Evolutionary conservation across 1,140 invertebrate genomes (phyloP).

Genomic region (Calliphora vicina): DNA sequence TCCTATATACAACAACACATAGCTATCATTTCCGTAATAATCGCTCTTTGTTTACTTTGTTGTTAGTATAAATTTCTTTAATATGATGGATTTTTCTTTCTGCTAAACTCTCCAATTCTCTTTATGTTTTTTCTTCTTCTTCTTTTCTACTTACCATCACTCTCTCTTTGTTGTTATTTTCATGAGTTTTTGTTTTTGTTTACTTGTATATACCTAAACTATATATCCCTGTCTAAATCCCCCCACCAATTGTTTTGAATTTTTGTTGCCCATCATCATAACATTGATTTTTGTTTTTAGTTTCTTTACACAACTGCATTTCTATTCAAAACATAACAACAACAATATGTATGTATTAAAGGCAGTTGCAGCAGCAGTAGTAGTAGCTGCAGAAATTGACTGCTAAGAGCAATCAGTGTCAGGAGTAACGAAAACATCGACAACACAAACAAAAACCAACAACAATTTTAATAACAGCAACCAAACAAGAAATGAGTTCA

Average conservation of each 20-base stretch:
- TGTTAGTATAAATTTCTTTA: neutral
- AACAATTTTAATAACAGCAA: neutral
- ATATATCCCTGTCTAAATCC: neutral
- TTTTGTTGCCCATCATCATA: neutral
- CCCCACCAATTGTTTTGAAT: neutral
- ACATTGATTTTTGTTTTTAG: slow-evolving; percentile 14
- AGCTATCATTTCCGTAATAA: slow-evolving; percentile 8
- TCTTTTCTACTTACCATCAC: neutral
- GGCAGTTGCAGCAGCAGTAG: neutral
- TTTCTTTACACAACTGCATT: neutral
- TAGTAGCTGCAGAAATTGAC: neutral
- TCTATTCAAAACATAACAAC: neutral
- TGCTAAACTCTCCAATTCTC: neutral
- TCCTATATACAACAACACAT: neutral
- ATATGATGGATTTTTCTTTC: neutral
- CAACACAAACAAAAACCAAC: neutral
- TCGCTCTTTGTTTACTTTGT: neutral
- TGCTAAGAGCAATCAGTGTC: neutral
- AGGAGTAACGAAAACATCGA: neutral
- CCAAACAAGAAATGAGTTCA: neutral
- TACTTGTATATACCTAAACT: neutral
- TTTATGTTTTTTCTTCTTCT: neutral
- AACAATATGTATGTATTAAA: too few species aligned
- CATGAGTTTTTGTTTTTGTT: too few species aligned
- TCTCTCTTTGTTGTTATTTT: too few species aligned